Conservation (phyloP, 64 coral and sea anemone genomes). For the Astreopora myriophthalma region DNA sequence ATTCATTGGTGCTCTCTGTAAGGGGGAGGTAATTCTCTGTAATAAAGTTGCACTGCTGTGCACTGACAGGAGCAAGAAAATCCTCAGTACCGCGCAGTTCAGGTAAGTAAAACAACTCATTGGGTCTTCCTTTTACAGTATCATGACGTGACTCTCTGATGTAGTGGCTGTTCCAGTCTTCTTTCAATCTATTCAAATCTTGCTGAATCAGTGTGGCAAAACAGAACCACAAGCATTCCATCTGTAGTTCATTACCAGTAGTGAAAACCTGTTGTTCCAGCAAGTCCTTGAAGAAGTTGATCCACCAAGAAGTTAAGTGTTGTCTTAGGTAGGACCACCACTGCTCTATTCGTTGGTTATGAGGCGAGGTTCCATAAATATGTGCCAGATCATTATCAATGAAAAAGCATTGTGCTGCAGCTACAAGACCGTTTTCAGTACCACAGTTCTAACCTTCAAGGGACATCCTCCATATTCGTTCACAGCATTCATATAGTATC, state of each 20-base stretch:
- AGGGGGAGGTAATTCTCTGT: conserved; percentile 26
- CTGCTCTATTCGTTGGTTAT: conserved; percentile 73
- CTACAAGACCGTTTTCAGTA: conserved; percentile 77
- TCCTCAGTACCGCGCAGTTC: conserved; percentile 53
- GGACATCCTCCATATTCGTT: conserved; percentile 53
- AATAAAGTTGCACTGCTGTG: conserved; percentile 33
- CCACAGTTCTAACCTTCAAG: conserved; percentile 65
- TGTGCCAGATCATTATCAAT: conserved; percentile 57
- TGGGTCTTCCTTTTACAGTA: conserved; percentile 65
- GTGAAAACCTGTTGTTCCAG: conserved; percentile 69
- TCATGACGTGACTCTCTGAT: conserved; percentile 58
- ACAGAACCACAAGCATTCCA: conserved; percentile 67
- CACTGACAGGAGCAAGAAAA: conserved; percentile 29
- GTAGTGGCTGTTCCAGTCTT: conserved; percentile 55
- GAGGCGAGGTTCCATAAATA: conserved; percentile 82
- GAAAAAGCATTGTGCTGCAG: conserved; percentile 70
- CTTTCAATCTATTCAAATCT: conserved; percentile 54
- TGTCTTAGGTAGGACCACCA: conserved; percentile 74
- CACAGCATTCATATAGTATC: conserved; percentile 58
- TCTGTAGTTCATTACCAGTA: conserved; percentile 59
- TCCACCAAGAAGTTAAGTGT: conserved; percentile 76
- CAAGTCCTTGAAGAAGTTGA: conserved; percentile 82
- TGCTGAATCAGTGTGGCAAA: conserved; percentile 53
- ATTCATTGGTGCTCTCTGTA: neutral
- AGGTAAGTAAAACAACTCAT: conserved; percentile 70